Evolutionary conservation across 2,113 vertebrate genomes (phyloP).

Genomic region (Ariopsis seemanni): DNA sequence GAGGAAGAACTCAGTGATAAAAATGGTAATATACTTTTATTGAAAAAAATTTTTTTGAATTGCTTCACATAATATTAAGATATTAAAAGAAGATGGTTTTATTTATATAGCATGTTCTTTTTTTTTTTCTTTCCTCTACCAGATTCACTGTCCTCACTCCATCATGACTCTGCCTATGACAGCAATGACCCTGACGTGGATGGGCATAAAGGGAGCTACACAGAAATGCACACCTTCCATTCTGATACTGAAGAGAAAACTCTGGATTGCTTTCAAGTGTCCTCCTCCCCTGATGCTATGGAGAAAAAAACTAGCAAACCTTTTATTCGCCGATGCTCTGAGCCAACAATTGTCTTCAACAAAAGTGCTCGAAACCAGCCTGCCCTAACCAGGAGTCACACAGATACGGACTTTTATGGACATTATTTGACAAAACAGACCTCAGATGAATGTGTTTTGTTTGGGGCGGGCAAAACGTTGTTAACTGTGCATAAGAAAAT

Average conservation of each 20-base stretch:
- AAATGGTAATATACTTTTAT: conserved; percentile 70
- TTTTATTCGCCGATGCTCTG: conserved; percentile 76
- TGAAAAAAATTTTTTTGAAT: neutral
- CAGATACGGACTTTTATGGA: conserved; percentile 52
- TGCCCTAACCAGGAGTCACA: conserved; percentile 76
- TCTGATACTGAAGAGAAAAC: conserved; percentile 37
- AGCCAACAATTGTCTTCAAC: conserved; percentile 69
- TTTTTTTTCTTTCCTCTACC: conserved; percentile 43
- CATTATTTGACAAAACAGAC: conserved; percentile 61
- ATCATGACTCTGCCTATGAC: conserved; percentile 84
- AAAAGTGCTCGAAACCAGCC: conserved; percentile 53
- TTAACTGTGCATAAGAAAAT: conserved; percentile 1
- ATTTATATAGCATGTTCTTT: conserved; percentile 35
- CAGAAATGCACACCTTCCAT: conserved; percentile 32
- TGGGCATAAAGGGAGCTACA: conserved; percentile 35
- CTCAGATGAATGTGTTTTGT: conserved; percentile 60
- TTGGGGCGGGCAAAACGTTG: conserved; percentile 8
- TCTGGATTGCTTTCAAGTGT: neutral
- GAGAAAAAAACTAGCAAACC: conserved; percentile 43
- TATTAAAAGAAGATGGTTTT: neutral
- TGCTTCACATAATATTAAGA: neutral
- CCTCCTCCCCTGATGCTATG: conserved; percentile 11
- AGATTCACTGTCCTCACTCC: conserved; percentile 70
- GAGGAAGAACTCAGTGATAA: conserved; percentile 73
- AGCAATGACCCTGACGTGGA: conserved; percentile 78